Conservation (phyloP, 2,888 invertebrate genomes). For the Asteroscopus sphinx region DNA sequence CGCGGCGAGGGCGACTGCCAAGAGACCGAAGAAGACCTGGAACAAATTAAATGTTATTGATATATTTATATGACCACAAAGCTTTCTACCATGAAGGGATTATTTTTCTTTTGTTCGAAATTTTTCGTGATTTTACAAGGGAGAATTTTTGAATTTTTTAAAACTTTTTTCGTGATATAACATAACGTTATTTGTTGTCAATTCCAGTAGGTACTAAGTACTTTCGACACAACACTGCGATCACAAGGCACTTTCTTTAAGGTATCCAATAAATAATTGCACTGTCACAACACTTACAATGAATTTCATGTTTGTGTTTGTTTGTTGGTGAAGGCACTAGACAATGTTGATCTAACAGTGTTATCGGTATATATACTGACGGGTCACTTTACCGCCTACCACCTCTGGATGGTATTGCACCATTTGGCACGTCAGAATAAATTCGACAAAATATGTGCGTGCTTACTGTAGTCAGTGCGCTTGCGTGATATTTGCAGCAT, state of each 20-base stretch:
- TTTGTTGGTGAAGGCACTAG: conserved; percentile 82
- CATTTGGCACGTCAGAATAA: conserved; percentile 80
- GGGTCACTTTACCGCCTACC: conserved; percentile 80
- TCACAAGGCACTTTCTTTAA: conserved; percentile 56
- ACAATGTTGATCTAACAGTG: conserved; percentile 84
- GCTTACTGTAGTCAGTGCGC: conserved; percentile 70
- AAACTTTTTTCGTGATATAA: conserved; percentile 4
- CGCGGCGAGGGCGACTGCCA: conserved; percentile 79
- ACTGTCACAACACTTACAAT: conserved; percentile 86
- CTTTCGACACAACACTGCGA: conserved; percentile 42
- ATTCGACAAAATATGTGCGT: conserved; percentile 79
- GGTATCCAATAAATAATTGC: conserved; percentile 57
- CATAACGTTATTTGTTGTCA: no score
- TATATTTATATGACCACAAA: conserved; percentile 10
- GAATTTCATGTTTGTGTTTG: conserved; percentile 83
- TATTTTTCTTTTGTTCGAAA: neutral
- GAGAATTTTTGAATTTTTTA: no score
- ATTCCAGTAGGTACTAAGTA: conserved; percentile 27
- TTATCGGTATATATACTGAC: conserved; percentile 84
- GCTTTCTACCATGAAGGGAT: neutral
- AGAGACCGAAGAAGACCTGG: conserved; percentile 79
- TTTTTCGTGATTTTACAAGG: neutral
- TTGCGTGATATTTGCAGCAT: conserved; percentile 69
- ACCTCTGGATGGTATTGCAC: conserved; percentile 84
- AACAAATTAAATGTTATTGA: conserved; percentile 56